Evolutionary conservation across 2,888 invertebrate genomes (phyloP).

Genomic region (Gymnoscelis rufifasciata): DNA sequence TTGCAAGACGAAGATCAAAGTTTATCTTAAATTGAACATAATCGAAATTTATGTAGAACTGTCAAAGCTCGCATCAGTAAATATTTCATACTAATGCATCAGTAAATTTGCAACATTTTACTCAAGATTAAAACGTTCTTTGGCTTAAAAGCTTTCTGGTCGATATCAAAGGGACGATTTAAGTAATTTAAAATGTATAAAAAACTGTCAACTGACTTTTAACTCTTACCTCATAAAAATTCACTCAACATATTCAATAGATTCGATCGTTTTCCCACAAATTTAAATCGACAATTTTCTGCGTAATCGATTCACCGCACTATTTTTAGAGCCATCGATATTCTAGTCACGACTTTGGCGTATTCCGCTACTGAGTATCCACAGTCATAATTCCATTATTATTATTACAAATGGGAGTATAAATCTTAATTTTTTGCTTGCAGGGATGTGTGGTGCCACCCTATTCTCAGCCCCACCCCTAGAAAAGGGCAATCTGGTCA

Average conservation of each 20-base stretch:
- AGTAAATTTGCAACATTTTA: slow-evolving; percentile 1
- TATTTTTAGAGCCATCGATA: slow-evolving; percentile 19
- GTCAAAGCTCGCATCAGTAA: slow-evolving; percentile 1
- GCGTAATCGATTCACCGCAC: slow-evolving; percentile 6
- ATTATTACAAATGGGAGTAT: slow-evolving; percentile 49
- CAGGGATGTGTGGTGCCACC: slow-evolving; percentile 61
- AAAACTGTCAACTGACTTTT: neutral
- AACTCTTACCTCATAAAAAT: neutral
- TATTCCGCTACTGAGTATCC: slow-evolving; percentile 24
- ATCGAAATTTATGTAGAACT: slow-evolving; percentile 7
- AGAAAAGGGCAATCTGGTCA: slow-evolving; percentile 24
- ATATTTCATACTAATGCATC: slow-evolving; percentile 8
- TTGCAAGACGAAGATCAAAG: slow-evolving; percentile 13
- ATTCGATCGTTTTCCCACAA: neutral
- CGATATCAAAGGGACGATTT: neutral
- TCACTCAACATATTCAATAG: neutral
- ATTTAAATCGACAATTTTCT: slow-evolving; percentile 1
- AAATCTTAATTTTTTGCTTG: slow-evolving; percentile 70
- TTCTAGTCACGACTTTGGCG: slow-evolving; percentile 27
- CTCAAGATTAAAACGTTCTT: neutral
- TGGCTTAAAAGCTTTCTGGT: neutral
- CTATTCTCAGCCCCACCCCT: slow-evolving; percentile 54
- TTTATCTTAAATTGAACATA: neutral
- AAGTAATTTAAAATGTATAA: neutral
- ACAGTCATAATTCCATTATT: slow-evolving; percentile 48